A percentile compares a stretch with the other conserved stretches of the same genome.
phyloP scores from a whole-genome alignment of 64 coral and sea anemone species.

The Stylophora pistillata region DNA sequence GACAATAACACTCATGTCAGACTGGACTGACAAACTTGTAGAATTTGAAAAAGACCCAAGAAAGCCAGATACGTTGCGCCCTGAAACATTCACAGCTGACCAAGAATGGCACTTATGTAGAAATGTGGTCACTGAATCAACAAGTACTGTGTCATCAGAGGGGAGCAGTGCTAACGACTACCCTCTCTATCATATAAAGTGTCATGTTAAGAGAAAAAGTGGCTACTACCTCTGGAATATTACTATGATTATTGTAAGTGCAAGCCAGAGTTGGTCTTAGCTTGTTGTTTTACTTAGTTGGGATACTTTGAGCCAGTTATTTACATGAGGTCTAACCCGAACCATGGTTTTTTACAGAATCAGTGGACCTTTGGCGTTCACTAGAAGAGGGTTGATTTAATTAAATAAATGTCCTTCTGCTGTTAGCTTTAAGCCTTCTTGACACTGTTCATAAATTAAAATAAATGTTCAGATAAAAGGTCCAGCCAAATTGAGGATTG shows the following conservation, averaged over 20 bases:
- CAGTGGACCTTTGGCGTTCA: too few species aligned
- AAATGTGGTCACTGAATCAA: conserved; percentile 71
- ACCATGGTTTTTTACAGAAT: too few species aligned
- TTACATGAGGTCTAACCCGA: too few species aligned
- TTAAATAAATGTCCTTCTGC: too few species aligned
- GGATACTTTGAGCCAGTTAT: background rate
- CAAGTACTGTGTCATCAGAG: conserved; percentile 25
- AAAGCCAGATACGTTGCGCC: conserved; percentile 57
- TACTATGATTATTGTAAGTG: conserved; percentile 76
- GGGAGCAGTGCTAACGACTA: conserved; percentile 83
- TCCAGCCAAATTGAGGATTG: too few species aligned
- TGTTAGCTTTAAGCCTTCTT: too few species aligned
- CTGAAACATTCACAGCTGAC: conserved; percentile 66
- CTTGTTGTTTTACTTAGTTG: background rate
- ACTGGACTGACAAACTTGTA: conserved; percentile 82
- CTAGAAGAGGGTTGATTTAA: too few species aligned
- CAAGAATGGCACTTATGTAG: conserved; percentile 74
- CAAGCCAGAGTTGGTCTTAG: too few species aligned
- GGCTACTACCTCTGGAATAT: conserved; percentile 91
- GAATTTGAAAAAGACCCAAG: conserved; percentile 82
- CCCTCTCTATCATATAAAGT: conserved; percentile 76
- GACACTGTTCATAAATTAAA: too few species aligned
- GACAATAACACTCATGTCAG: conserved; percentile 80
- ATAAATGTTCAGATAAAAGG: too few species aligned
- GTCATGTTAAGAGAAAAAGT: conserved; percentile 64